These are phyloP conservation scores for Spongia lamella DNA, from an alignment of 37 sponge, comb jelly and placozoan species.

Conservation along the genomic window DNA sequence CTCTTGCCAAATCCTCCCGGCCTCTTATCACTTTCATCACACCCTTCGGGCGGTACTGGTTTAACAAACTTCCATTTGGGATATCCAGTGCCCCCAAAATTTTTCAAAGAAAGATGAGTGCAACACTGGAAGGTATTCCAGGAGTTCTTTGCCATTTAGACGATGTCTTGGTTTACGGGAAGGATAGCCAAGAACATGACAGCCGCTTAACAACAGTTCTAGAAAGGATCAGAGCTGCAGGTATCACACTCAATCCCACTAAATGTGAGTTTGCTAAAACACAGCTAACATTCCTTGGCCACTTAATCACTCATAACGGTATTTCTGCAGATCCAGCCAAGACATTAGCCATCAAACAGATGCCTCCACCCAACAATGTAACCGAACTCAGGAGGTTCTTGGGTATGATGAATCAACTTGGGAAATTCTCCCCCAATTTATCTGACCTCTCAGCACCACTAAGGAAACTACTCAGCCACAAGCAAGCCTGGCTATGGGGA, in stretches of 20 bases:
- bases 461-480: conserved; percentile 30
- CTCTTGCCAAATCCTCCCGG: conserved; percentile 34
- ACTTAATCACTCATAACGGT: conserved; percentile 35
- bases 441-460: conserved; percentile 33
- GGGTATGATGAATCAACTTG: no score
- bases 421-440: no score
- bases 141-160: conserved; percentile 46
- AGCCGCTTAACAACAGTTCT: no score
- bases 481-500: conserved; percentile 48
- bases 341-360: conserved; percentile 17
- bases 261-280: conserved; percentile 35
- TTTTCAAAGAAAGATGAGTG: conserved; percentile 25
- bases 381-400: no score
- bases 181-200: no score
- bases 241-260: conserved; percentile 18
- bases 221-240: no score
- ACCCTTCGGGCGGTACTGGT: no score
- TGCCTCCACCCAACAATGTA: conserved; percentile 27
- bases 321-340: conserved; percentile 48
- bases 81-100: conserved; percentile 2
- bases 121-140: conserved; percentile 18
- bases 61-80: conserved; percentile 6
- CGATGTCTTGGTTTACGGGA: no score
- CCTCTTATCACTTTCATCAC: neutral
- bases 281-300: conserved; percentile 44